A percentile compares a stretch with the other conserved stretches of the same genome.
phyloP scores from a whole-genome alignment of 2,113 vertebrate species.

The Seriola quinqueradiata region DNA sequence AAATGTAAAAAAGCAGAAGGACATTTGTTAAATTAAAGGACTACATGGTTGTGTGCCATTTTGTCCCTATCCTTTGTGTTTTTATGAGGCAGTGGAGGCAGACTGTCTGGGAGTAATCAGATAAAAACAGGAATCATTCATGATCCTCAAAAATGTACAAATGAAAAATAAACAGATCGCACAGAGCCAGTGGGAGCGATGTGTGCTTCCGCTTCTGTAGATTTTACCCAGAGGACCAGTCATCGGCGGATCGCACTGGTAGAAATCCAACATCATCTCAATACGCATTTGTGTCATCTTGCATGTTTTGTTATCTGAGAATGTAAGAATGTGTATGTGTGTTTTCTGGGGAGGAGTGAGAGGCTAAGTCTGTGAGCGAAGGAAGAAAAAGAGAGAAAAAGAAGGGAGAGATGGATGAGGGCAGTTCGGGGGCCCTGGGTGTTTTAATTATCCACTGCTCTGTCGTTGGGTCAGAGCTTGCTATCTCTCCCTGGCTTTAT shows the following conservation, averaged over 20 bases:
- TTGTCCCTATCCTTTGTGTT: constrained; percentile 72
- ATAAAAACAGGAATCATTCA: constrained; percentile 83
- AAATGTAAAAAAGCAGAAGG: constrained; percentile 58
- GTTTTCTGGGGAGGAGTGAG: constrained; percentile 50
- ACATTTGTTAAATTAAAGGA: constrained; percentile 74
- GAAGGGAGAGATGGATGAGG: constrained; percentile 84
- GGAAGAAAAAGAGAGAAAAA: constrained; percentile 67
- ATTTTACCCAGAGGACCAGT: constrained; percentile 77
- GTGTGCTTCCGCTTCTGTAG: constrained; percentile 60
- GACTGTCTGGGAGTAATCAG: constrained; percentile 85
- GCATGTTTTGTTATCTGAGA: constrained; percentile 69
- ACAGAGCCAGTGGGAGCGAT: constrained; percentile 74
- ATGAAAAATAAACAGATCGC: constrained; percentile 82
- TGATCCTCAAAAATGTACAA: constrained; percentile 84
- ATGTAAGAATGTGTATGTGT: constrained; percentile 61
- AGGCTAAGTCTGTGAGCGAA: constrained; percentile 50
- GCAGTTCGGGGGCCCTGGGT: constrained; percentile 82
- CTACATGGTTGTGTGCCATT: constrained; percentile 66
- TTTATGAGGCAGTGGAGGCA: constrained; percentile 79
- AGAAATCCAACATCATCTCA: constrained; percentile 68
- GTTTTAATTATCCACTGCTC: constrained; percentile 87
- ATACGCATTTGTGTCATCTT: constrained; percentile 67
- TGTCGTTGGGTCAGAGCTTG: constrained; percentile 81
- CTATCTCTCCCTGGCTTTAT: constrained; percentile 85
- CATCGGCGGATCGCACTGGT: constrained; percentile 61